Evolutionary conservation across 2,113 vertebrate genomes (phyloP), one percentile per base, ranked within the genome.

Genomic region (Vulpes vulpes): DNA sequence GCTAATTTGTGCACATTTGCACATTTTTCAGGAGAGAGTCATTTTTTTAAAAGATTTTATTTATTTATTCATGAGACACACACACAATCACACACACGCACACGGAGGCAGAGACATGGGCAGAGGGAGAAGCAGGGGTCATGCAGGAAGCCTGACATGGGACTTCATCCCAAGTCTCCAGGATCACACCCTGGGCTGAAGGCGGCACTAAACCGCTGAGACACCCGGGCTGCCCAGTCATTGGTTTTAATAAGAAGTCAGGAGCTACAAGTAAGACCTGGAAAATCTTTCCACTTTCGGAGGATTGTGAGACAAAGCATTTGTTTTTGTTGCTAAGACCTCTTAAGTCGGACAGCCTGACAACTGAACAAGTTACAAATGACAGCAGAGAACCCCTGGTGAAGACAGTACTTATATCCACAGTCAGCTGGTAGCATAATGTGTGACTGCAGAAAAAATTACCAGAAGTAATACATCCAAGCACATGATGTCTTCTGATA

Each of bases 171-270:
- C 43, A 43, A 43, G 43, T 43, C 43, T 43, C 43, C 43, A 43
- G 43, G 5, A 43, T 43, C 43, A 43, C 43, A 43, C 6, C 43
- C 5, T 43, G 43, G 43, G 43, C 43, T 43, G 43, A 43, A 43
- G 43, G 43, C 6, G 7, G 43, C 43, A 43, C 43, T 43, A 43
- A 43, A 43, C 43, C 43, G 1, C 43, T 43, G 43, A 43, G 43
- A 43, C 43, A 43, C 6, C 43, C 1, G 43, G 43, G 43, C 43
- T 43, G 43, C 43, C 43, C 43, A 43, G 43, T 43, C 6, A 6
- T 82, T 97, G 43, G 6, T 85, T 95, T 92, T 82, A 73, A 81
- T 89, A 96, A 86, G 43, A 92, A 62, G 51, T 35, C 65, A 65
- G 90, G 55, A 94, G 76, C 79, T 86, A 65, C 79, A 60, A 57